Evolutionary conservation across 2,113 vertebrate species (phyloP), one percentile per base, ranked within the genome.

Genomic region (Peromyscus maniculatus): DNA sequence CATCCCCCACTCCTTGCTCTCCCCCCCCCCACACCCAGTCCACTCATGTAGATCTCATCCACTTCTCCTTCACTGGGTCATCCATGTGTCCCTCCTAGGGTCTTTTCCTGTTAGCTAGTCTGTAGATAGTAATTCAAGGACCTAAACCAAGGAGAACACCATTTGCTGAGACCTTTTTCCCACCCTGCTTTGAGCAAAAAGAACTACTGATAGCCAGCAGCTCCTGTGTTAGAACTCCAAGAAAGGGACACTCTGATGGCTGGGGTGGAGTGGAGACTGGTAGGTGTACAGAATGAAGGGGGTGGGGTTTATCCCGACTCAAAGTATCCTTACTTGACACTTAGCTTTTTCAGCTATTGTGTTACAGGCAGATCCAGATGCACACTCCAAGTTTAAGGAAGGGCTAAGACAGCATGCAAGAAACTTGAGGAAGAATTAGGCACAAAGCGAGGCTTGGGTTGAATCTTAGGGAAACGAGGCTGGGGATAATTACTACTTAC

Each of bases 131-230:
- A 43, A 3, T 11, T 62, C 43, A 92, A 59, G 46, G 80, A 9
- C 49, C 22, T 62, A 28, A 75, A 74, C 52, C 66, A 66, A 86
- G 55, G 66, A 87, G 55, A 96, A 94, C 84, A 88, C 80, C 39
- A 8, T 82, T 82, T 72, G 21, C 11, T 52, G 80, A 95, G 43
- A 46, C 1, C 3, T 12, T 39, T 28, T 10, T 4, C 57, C 3
- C 9, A 55, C 59, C 19, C 43, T 66, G 82, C n/a, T 78, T 82
- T 77, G 88, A 71, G 43, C 43, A 93, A 95, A 95, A 93, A 31
- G 19, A 87, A 46, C 28, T 43, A 39, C 3, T n/a, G 57, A 74
- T 4, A 90, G 26, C 7, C 49, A 49, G 28, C 4, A 69, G 28
- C 16, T 66, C 7, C 19, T 36, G 1, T 43, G 9, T 15, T 13